Conservation (phyloP, 2,888 invertebrate genomes). For the Camptogramma bilineatum region DNA sequence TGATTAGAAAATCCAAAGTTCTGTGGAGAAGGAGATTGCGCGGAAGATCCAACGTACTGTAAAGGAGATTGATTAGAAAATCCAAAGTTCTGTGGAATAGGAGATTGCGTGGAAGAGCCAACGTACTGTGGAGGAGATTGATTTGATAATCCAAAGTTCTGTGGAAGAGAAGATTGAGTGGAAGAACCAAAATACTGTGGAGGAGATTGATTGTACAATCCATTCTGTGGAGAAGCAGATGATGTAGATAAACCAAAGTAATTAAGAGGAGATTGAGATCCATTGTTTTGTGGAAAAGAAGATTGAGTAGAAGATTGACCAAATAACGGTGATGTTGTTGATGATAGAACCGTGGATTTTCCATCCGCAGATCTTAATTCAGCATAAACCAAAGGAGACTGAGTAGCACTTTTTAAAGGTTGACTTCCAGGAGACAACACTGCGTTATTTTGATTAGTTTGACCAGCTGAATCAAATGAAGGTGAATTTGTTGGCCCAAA, state of each 20-base stretch:
- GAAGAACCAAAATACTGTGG: not conserved
- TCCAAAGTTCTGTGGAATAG: constrained; percentile 5
- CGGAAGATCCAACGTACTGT: not conserved
- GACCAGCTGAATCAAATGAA: constrained; percentile 8
- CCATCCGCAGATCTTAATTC: constrained; percentile 5
- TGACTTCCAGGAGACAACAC: constrained; percentile 13
- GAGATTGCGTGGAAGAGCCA: not conserved
- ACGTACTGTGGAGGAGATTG: constrained; percentile 12
- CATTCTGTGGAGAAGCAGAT: not conserved
- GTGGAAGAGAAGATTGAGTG: constrained; percentile 8
- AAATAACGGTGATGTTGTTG: constrained; percentile 20
- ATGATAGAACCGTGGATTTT: constrained; percentile 9
- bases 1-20: not conserved
- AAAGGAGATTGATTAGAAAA: not conserved
- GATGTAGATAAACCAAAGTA: not conserved
- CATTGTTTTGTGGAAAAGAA: not conserved
- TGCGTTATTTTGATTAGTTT: constrained; percentile 8
- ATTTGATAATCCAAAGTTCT: not conserved
- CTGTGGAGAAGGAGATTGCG: constrained; percentile 2
- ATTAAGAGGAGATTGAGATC: not conserved
- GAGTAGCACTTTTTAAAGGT: constrained; percentile 15
- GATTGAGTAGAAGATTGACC: constrained; percentile 1
- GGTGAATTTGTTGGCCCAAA: constrained; percentile 15
- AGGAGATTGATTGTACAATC: not conserved
- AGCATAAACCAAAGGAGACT: constrained; percentile 10